Conservation (phyloP, 1,140 invertebrate genomes). For the Lasioglossum baleicum region DNA sequence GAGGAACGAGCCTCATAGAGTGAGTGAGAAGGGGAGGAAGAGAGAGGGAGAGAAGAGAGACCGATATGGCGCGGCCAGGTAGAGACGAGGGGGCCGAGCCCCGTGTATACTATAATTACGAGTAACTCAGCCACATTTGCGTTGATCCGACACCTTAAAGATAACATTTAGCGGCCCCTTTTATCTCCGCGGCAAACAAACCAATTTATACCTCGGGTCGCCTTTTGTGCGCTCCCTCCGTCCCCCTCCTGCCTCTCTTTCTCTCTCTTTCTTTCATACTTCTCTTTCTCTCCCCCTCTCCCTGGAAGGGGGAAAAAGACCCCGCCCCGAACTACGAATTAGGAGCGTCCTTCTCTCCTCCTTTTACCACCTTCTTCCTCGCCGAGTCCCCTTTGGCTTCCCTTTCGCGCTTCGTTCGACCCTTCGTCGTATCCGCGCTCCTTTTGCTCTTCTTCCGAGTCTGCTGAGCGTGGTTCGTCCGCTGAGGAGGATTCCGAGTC, state of each 20-base stretch:
- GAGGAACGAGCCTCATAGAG: slow-evolving; percentile 44
- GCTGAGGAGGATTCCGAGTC: no score
- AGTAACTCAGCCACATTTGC: slow-evolving; percentile 81
- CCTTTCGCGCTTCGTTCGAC: not conserved
- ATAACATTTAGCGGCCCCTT: slow-evolving; percentile 81
- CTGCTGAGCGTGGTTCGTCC: no score
- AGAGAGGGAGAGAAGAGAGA: slow-evolving; percentile 29
- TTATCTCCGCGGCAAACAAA: slow-evolving; percentile 81
- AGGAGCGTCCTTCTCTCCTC: slow-evolving; percentile 47
- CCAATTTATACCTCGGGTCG: slow-evolving; percentile 80
- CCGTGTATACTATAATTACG: slow-evolving; percentile 80
- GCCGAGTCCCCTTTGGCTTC: not conserved
- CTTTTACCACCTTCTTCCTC: slow-evolving; percentile 30
- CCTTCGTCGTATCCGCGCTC: not conserved
- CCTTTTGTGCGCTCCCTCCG: slow-evolving; percentile 67
- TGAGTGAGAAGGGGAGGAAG: slow-evolving; percentile 11
- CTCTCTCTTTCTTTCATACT: not conserved
- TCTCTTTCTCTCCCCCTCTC: not conserved
- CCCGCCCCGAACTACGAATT: slow-evolving; percentile 50
- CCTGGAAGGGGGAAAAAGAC: slow-evolving; percentile 6
- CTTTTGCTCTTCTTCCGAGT: no score
- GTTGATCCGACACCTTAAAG: slow-evolving; percentile 81
- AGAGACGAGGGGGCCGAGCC: slow-evolving; percentile 72
- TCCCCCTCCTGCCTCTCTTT: not conserved
- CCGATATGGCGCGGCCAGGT: slow-evolving; percentile 33